Conservation (phyloP, 1,140 invertebrate species). For the Whitmania pigra region DNA sequence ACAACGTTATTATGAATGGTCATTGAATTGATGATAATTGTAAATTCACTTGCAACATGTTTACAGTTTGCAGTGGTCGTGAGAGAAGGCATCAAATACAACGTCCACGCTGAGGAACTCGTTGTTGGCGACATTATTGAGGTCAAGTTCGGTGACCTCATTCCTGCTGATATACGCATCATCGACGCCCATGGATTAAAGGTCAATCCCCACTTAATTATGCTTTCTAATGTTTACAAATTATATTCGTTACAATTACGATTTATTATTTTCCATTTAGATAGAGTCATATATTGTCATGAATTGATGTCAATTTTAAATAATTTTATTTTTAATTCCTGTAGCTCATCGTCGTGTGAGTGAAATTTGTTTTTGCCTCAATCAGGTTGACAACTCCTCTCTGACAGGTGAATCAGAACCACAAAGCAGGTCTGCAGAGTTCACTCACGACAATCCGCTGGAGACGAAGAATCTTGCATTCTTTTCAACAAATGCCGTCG, state of each 20-base stretch:
- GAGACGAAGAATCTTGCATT: conserved; percentile 94
- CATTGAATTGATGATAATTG: too few species aligned
- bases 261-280: too few species aligned
- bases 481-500: conserved; percentile 92
- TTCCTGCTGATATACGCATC: conserved; percentile 70
- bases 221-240: neutral
- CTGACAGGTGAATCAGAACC: conserved; percentile 93
- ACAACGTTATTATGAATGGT: too few species aligned
- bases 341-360: too few species aligned
- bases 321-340: too few species aligned
- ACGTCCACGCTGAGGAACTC: conserved; percentile 53
- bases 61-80: conserved; percentile 62
- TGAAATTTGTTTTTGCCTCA: neutral
- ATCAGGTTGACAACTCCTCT: conserved; percentile 48
- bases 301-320: neutral
- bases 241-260: too few species aligned
- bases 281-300: too few species aligned
- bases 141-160: conserved; percentile 66
- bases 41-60: too few species aligned
- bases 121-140: conserved; percentile 70
- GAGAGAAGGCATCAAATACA: conserved; percentile 80
- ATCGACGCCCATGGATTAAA: conserved; percentile 57
- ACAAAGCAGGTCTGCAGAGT: conserved; percentile 74
- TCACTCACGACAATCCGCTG: conserved; percentile 85
- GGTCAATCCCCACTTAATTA: conserved; percentile 32